Evolutionary conservation across 2,113 vertebrate genomes (phyloP), one percentile per base, ranked within the genome.

Genomic region (Sarotherodon lohbergeri): DNA sequence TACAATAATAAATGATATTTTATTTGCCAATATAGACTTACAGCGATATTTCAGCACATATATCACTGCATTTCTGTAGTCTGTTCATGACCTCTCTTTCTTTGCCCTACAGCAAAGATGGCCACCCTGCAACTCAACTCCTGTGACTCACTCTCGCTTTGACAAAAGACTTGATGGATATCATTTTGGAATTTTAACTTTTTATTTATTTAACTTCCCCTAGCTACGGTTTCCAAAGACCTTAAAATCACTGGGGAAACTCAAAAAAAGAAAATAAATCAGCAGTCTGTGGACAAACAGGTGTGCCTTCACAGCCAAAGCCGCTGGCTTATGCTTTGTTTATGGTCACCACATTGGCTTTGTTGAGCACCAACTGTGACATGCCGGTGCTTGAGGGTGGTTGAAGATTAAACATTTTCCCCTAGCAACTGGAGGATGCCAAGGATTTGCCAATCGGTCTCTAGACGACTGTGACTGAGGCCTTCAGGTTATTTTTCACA

Each of bases 261-360:
- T 66, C 32, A 66, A n/a, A 66, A 36, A 46, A 16, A 9, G 12
- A 24, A 43, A 71, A 24, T 14, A 71, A 71, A 43, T 71, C 36
- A 71, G n/a, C 39, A 71, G n/a, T 71, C 0, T 0, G 39, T 6
- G 39, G 63, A 68, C 36, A 41, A 22, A 22, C 19, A n/a, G 10
- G 63, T 68, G 10, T 22, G 12, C 19, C 6, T 71, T 43, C 5
- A 71, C 12, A 71, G n/a, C 36, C n/a, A 68, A 68, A 41, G 63
- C 36, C 1, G 3, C 36, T 43, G 2, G 36, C 66, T 71, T 71
- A 71, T 71, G 39, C 12, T 24, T 71, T 43, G 39, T 71, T 71
- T 71, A 43, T 71, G 66, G n/a, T 71, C 34, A 22, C 61, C 34
- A 66, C 61, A 66, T 39, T 66, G 61, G 34, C 61, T 43, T 71